A percentile compares a stretch with the other conserved stretches of the same genome.
Evolutionary conservation across 2,888 invertebrate species (phyloP).

Genomic region (Hyposoter dolosus): DNA sequence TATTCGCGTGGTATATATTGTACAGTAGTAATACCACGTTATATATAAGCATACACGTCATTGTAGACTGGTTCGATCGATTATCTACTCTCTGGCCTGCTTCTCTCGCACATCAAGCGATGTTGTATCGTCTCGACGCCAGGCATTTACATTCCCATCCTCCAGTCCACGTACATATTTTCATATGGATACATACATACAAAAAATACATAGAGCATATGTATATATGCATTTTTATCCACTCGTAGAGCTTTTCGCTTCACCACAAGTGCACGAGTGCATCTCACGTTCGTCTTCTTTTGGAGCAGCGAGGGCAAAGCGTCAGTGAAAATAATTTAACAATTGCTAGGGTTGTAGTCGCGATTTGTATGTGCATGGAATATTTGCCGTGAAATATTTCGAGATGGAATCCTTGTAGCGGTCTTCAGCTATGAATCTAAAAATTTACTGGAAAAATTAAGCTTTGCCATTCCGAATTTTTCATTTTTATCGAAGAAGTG

Average conservation of each 20-base stretch:
- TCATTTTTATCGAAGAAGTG: not conserved
- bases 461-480: not conserved
- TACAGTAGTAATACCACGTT: conserved; percentile 11
- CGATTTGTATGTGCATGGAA: conserved; percentile 1
- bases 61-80: conserved; percentile 62
- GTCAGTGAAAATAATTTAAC: conserved; percentile 27
- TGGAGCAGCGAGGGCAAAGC: conserved; percentile 9
- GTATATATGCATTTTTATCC: conserved; percentile 1
- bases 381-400: conserved; percentile 8
- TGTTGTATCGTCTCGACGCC: conserved; percentile 10
- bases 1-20: conserved; percentile 19
- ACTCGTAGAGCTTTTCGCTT: conserved; percentile 46
- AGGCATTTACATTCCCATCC: conserved; percentile 9
- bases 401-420: not conserved
- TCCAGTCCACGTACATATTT: not conserved
- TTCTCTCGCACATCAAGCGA: conserved; percentile 36
- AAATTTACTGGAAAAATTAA: not conserved
- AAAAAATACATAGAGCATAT: not conserved
- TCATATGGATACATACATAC: not conserved
- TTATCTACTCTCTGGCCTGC: conserved; percentile 57
- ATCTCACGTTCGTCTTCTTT: conserved; percentile 60
- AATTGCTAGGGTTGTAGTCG: conserved; percentile 15
- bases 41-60: conserved; percentile 38
- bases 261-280: conserved; percentile 38
- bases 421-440: not conserved